phyloP scores from a whole-genome alignment of 1,140 invertebrate species.

The Cydia strobilella region DNA sequence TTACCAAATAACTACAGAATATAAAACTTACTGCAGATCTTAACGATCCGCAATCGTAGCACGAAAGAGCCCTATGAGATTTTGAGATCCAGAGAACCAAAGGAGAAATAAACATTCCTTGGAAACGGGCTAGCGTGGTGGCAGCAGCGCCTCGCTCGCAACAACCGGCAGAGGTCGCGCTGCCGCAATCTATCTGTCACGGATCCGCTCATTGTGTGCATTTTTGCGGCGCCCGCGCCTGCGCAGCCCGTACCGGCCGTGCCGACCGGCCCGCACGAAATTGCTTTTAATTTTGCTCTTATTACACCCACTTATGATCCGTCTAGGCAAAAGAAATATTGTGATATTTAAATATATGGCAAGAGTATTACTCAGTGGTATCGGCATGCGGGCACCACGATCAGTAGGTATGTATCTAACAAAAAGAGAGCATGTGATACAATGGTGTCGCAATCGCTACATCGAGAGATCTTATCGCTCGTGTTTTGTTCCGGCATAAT shows the following conservation, averaged over 20 bases:
- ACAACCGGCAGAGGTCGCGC: slow-evolving; percentile 31
- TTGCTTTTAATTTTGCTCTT: slow-evolving; percentile 32
- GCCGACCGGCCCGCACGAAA: slow-evolving; percentile 12
- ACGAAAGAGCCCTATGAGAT: not conserved
- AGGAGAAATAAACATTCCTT: not conserved
- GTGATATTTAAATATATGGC: slow-evolving; percentile 15
- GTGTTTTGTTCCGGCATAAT: slow-evolving; percentile 26
- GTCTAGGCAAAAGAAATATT: slow-evolving; percentile 28
- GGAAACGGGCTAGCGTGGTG: not conserved
- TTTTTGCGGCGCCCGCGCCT: slow-evolving; percentile 32
- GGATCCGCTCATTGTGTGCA: slow-evolving; percentile 31
- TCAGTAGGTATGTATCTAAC: not conserved
- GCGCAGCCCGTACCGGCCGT: not conserved
- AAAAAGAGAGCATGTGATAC: slow-evolving; percentile 24
- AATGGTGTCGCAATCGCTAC: slow-evolving; percentile 24
- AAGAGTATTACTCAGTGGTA: not conserved
- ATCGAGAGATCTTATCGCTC: slow-evolving; percentile 10
- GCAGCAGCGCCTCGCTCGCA: slow-evolving; percentile 29
- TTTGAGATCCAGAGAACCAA: too few species aligned
- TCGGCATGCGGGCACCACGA: slow-evolving; percentile 17
- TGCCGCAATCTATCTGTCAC: slow-evolving; percentile 37
- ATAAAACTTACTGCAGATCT: too few species aligned
- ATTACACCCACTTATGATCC: slow-evolving; percentile 29
- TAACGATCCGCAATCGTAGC: not conserved
- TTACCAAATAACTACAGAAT: too few species aligned